These are phyloP conservation scores for Parauchenoglanis ngamensis DNA, from an alignment of 2,797 vertebrate genomes.

Conservation along the genomic window DNA sequence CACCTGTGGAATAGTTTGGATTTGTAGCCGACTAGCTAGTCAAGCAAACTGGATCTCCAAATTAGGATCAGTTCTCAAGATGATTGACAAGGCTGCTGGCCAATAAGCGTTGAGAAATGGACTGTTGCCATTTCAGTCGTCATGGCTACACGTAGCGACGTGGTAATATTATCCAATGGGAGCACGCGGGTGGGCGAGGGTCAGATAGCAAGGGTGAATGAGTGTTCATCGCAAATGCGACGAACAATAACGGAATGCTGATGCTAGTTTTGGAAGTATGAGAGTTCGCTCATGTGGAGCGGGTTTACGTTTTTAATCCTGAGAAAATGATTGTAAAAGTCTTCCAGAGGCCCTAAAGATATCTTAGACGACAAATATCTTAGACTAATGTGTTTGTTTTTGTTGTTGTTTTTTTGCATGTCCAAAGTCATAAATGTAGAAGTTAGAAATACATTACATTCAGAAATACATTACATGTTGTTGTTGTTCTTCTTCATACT, in stretches of 20 bases:
- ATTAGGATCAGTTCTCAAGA: constrained; percentile 44
- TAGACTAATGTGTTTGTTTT: too few species aligned
- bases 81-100: constrained; percentile 67
- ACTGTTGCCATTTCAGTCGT: constrained; percentile 67
- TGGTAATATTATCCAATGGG: constrained; percentile 68
- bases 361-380: not conserved
- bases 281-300: not conserved
- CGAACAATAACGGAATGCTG: constrained; percentile 16
- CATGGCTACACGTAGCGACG: constrained; percentile 62
- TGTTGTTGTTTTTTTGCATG: too few species aligned
- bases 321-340: too few species aligned
- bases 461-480: not conserved
- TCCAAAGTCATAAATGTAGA: not conserved
- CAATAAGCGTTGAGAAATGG: constrained; percentile 62
- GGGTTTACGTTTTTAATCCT: not conserved
- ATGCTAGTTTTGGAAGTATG: not conserved
- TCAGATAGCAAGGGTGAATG: constrained; percentile 73
- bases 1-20: constrained; percentile 67
- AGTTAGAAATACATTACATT: not conserved
- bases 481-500: not conserved
- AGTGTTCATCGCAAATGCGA: constrained; percentile 44
- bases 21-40: constrained; percentile 61
- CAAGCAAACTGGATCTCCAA: constrained; percentile 67
- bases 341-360: not conserved
- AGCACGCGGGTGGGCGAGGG: constrained; percentile 66